Evolutionary conservation across 2,797 vertebrate genomes (phyloP).

Genomic region (Acanthornis magna): DNA sequence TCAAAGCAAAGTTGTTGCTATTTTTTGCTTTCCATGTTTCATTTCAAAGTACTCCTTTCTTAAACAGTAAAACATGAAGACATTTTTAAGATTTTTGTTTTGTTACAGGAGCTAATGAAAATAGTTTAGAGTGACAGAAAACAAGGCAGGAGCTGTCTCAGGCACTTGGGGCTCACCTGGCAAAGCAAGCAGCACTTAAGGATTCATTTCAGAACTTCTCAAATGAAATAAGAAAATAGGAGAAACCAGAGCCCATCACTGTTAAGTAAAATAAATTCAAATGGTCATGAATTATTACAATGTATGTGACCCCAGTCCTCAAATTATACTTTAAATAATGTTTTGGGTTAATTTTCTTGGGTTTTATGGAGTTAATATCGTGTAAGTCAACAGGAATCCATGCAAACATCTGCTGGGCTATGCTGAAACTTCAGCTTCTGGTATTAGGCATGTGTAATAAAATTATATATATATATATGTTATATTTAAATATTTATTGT

Average conservation of each 20-base stretch:
- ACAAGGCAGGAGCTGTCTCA: not conserved
- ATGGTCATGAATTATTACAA: not conserved
- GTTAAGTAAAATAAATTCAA: not conserved
- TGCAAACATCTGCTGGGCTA: not conserved
- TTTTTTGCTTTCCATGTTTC: conserved; percentile 33
- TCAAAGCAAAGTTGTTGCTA: conserved; percentile 45
- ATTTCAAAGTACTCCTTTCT: conserved; percentile 41
- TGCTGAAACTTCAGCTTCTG: not conserved
- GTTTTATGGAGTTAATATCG: not conserved
- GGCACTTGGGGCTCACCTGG: not conserved
- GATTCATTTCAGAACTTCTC: not conserved
- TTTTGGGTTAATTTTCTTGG: not conserved
- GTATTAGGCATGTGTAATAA: fast-evolving
- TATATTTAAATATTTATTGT: not conserved
- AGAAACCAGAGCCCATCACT: not conserved
- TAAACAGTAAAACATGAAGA: conserved; percentile 24
- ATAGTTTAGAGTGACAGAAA: conserved; percentile 40
- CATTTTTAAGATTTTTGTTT: conserved; percentile 34
- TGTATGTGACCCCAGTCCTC: fast-evolving
- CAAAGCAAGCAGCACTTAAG: not conserved
- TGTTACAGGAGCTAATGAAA: conserved; percentile 40
- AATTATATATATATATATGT: not conserved
- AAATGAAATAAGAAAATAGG: not conserved
- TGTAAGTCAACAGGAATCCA: not conserved
- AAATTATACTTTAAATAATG: not conserved